Evolutionary conservation across 1,140 invertebrate species (phyloP).

Genomic region (Coboldia fuscipes): DNA sequence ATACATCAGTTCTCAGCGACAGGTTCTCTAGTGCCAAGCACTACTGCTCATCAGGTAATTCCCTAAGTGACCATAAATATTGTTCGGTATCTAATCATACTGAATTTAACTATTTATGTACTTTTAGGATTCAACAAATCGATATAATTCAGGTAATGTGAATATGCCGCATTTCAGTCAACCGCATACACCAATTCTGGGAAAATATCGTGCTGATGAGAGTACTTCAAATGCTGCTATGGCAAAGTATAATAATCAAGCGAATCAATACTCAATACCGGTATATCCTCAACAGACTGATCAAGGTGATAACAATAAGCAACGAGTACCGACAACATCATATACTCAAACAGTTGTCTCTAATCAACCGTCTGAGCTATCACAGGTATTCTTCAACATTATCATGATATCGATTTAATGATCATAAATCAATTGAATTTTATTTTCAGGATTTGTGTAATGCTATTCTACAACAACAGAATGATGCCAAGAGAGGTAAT

Average conservation of each 20-base stretch:
- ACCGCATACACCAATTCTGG: conserved; percentile 4
- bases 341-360: conserved; percentile 7
- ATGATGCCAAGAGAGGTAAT: conserved; percentile 9
- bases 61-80: background rate
- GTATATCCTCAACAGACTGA: conserved; percentile 11
- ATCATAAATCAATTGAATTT: too few relatives aligned
- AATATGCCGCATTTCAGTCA: conserved; percentile 16
- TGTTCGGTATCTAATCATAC: background rate
- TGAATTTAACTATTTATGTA: background rate
- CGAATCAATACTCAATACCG: conserved; percentile 8
- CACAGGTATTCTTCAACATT: conserved; percentile 19
- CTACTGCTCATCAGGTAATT: background rate
- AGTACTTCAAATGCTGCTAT: conserved; percentile 2
- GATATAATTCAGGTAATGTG: conserved; percentile 3
- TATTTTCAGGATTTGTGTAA: conserved; percentile 20
- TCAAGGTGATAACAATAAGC: conserved; percentile 5
- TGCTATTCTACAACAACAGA: conserved; percentile 20
- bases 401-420: too few relatives aligned
- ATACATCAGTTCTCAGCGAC: conserved; percentile 40
- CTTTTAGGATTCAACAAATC: conserved; percentile 3
- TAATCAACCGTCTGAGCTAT: conserved; percentile 13
- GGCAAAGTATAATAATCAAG: conserved; percentile 1
- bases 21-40: conserved; percentile 2
- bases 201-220: conserved; percentile 7
- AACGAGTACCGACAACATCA: conserved; percentile 6